phyloP scores from a whole-genome alignment of 2,888 invertebrate species.

The Drosophila atripex region DNA sequence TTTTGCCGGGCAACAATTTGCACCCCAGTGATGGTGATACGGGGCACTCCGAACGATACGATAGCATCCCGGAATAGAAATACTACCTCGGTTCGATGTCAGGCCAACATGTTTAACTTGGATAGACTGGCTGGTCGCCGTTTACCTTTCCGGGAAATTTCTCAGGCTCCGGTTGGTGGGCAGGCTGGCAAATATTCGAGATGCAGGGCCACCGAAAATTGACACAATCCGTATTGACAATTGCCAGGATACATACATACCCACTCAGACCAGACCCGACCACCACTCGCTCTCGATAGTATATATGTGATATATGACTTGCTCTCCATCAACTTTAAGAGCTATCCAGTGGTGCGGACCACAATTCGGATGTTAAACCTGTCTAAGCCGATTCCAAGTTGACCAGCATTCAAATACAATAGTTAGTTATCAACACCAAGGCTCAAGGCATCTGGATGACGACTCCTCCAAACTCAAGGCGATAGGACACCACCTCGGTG shows the following conservation, averaged over 20 bases:
- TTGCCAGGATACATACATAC: constrained; percentile 17
- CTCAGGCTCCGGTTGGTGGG: neutral
- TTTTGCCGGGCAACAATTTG: constrained; percentile 67
- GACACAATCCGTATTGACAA: constrained; percentile 37
- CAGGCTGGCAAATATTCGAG: neutral
- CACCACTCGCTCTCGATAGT: too few species aligned
- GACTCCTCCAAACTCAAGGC: constrained; percentile 23
- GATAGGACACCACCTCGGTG: neutral
- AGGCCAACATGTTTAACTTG: constrained; percentile 34
- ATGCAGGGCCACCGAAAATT: neutral
- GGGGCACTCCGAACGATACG: constrained; percentile 20
- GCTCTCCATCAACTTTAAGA: constrained; percentile 1
- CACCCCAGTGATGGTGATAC: constrained; percentile 47
- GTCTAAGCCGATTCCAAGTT: constrained; percentile 15
- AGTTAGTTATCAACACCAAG: constrained; percentile 50
- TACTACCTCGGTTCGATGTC: constrained; percentile 31
- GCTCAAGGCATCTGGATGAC: constrained; percentile 1
- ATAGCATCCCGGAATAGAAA: neutral
- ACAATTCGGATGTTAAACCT: constrained; percentile 1
- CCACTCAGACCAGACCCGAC: neutral
- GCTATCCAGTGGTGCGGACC: neutral
- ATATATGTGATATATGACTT: neutral
- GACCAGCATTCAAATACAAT: constrained; percentile 43
- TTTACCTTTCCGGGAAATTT: constrained; percentile 4
- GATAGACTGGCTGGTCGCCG: constrained; percentile 13